Evolutionary conservation across 2,797 vertebrate species (phyloP).

Genomic region (Anas bahamensis): DNA sequence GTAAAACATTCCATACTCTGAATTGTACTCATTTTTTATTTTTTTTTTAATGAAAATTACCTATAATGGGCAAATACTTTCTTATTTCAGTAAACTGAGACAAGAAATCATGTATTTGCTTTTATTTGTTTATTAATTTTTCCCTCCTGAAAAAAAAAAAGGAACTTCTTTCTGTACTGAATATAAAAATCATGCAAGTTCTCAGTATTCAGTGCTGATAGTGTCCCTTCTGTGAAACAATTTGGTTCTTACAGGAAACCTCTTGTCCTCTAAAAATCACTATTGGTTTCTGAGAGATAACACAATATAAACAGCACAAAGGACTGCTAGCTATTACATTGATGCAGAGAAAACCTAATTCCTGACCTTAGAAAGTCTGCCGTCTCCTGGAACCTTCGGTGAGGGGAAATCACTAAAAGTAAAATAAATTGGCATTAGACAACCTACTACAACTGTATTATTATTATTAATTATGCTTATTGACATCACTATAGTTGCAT

Average conservation of each 20-base stretch:
- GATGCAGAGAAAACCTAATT: not conserved
- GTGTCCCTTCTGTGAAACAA: not conserved
- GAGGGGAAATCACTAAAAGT: not conserved
- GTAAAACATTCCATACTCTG: not conserved
- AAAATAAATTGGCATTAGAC: not conserved
- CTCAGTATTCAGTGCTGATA: not conserved
- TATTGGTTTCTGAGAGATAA: not conserved
- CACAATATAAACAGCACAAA: not conserved
- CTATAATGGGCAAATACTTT: not conserved
- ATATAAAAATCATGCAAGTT: not conserved
- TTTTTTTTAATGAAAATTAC: not conserved
- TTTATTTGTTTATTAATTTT: not conserved
- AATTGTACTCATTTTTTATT: not conserved
- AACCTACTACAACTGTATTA: not conserved
- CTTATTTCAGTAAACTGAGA: not conserved
- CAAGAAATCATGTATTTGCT: not conserved
- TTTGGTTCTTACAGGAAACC: not conserved
- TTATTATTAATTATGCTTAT: not conserved
- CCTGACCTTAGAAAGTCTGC: not conserved
- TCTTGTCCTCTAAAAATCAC: not conserved
- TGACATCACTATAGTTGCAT: not conserved
- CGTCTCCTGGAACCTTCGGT: not conserved
- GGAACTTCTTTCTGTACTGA: not conserved
- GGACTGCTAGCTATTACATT: not conserved
- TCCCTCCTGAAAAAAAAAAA: not conserved